Conservation (phyloP, 2,113 vertebrate genomes). For the Neoarius graeffei region DNA sequence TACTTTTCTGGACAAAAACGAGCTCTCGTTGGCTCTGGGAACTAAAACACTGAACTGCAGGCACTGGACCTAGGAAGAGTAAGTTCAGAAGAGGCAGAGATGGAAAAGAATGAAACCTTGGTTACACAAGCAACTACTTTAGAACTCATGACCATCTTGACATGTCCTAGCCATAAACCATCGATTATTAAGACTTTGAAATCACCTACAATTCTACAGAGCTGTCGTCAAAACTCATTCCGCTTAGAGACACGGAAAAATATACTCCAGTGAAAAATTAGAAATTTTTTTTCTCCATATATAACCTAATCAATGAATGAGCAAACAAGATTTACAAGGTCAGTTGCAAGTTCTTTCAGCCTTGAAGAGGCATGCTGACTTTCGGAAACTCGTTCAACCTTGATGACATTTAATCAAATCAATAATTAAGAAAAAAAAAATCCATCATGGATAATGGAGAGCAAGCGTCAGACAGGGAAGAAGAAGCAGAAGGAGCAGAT, state of each 20-base stretch:
- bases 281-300: too few relatives aligned
- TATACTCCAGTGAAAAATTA: background rate
- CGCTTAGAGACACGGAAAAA: too few relatives aligned
- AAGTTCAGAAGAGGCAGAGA: too few relatives aligned
- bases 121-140: background rate
- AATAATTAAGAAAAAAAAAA: background rate
- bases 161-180: background rate
- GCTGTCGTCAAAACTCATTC: background rate
- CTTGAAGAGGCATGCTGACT: slow-evolving; percentile 1
- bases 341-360: background rate
- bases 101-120: background rate
- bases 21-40: too few relatives aligned
- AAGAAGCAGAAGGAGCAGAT: background rate
- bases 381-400: background rate
- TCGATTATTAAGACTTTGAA: background rate
- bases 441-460: background rate
- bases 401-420: slow-evolving; percentile 50
- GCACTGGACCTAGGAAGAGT: too few relatives aligned
- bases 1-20: too few relatives aligned
- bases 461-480: background rate
- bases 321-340: background rate
- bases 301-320: background rate
- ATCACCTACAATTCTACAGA: background rate
- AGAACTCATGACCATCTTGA: background rate
- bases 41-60: background rate